phyloP scores from a whole-genome alignment of 2,888 invertebrate genomes.

The Vanessa cardui region DNA sequence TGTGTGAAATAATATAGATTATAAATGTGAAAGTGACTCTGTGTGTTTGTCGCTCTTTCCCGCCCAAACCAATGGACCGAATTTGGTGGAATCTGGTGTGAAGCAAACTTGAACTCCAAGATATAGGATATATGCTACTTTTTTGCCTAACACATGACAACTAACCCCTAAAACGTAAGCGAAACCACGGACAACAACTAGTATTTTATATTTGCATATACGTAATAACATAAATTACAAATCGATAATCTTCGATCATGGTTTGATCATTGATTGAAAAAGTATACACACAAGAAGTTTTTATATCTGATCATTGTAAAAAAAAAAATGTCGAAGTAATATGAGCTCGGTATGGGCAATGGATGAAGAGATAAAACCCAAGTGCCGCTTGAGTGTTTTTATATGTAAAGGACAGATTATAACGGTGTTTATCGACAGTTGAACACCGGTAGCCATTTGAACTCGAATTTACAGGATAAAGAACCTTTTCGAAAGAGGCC shows the following conservation, averaged over 20 bases:
- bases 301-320: slow-evolving; percentile 21
- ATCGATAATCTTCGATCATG: no score
- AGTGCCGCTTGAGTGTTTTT: slow-evolving; percentile 52
- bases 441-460: slow-evolving; percentile 63
- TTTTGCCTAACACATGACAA: no score
- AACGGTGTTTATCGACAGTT: slow-evolving; percentile 51
- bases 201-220: no score
- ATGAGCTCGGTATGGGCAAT: slow-evolving; percentile 36
- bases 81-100: no score
- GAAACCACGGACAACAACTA: no score
- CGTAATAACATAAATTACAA: neutral
- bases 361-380: slow-evolving; percentile 49
- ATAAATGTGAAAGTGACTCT: no score
- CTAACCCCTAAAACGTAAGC: no score
- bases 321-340: slow-evolving; percentile 25
- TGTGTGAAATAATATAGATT: no score
- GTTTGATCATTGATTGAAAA: neutral
- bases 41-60: no score
- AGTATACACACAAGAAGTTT: slow-evolving; percentile 10
- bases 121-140: no score
- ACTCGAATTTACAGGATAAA: slow-evolving; percentile 35
- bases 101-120: no score
- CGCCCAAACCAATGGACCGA: no score
- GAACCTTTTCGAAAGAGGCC: slow-evolving; percentile 35
- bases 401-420: slow-evolving; percentile 58